Evolutionary conservation across 2,113 vertebrate species (phyloP).

Genomic region (Diglossa brunneiventris): DNA sequence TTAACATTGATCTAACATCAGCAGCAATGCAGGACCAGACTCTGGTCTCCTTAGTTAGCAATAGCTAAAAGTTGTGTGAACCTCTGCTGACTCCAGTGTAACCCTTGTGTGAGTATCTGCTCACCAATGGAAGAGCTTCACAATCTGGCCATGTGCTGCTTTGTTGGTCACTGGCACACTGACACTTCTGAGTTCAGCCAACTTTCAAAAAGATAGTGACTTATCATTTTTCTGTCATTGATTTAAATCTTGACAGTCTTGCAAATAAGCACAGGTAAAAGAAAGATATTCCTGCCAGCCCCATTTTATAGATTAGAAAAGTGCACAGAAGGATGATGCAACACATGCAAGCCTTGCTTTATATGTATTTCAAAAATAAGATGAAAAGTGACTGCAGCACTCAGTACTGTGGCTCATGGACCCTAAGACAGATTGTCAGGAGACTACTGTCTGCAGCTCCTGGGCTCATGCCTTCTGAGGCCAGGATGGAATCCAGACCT

Average conservation of each 20-base stretch:
- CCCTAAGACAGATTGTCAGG: not conserved
- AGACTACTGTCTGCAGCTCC: not conserved
- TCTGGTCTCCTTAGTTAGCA: not conserved
- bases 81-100: not conserved
- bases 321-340: not conserved
- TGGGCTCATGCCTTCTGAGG: not conserved
- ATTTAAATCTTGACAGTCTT: not conserved
- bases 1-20: not conserved
- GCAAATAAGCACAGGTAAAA: not conserved
- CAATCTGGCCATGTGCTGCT: not conserved
- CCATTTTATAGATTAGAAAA: not conserved
- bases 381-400: not conserved
- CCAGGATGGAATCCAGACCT: conserved; percentile 47
- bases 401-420: not conserved
- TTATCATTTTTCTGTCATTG: not conserved
- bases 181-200: not conserved
- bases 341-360: not conserved
- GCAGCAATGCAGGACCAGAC: not conserved
- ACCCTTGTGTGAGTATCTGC: not conserved
- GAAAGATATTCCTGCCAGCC: not conserved
- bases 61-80: not conserved
- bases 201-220: not conserved
- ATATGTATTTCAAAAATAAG: not conserved
- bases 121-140: not conserved
- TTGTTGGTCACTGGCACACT: not conserved